Evolutionary conservation across 1,140 invertebrate species (phyloP).

Genomic region (Ptiloglossa arizonensis): DNA sequence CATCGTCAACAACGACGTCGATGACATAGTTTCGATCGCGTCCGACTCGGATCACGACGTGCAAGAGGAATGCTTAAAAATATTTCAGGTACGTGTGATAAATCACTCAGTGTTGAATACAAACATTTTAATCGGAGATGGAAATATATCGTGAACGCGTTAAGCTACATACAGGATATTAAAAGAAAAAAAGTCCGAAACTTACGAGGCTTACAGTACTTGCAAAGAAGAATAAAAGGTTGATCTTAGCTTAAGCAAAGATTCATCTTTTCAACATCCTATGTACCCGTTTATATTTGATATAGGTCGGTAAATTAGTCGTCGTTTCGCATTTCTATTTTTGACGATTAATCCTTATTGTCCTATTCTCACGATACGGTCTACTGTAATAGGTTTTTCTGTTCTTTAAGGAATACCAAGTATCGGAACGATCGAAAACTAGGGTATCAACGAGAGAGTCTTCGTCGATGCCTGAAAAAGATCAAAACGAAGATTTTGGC

Average conservation of each 20-base stretch:
- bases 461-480: conserved; percentile 49
- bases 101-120: neutral
- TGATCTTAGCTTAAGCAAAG: no score
- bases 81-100: conserved; percentile 84
- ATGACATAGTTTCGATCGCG: conserved; percentile 60
- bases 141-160: no score
- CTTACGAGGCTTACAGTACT: no score
- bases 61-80: conserved; percentile 88
- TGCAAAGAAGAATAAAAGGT: no score
- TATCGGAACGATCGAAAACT: conserved; percentile 72
- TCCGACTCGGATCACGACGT: conserved; percentile 84
- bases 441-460: conserved; percentile 51
- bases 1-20: neutral
- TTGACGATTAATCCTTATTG: neutral
- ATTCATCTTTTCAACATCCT: no score
- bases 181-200: no score
- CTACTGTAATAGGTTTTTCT: conserved; percentile 3
- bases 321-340: no score
- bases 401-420: conserved; percentile 75
- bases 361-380: neutral
- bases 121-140: neutral
- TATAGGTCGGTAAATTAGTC: neutral
- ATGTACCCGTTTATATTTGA: neutral
- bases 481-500: conserved; percentile 72
- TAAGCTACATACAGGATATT: no score